Evolutionary conservation across 1,140 invertebrate genomes (phyloP), one percentile per base, ranked within the genome.

Genomic region (Paracyclopina nana): DNA sequence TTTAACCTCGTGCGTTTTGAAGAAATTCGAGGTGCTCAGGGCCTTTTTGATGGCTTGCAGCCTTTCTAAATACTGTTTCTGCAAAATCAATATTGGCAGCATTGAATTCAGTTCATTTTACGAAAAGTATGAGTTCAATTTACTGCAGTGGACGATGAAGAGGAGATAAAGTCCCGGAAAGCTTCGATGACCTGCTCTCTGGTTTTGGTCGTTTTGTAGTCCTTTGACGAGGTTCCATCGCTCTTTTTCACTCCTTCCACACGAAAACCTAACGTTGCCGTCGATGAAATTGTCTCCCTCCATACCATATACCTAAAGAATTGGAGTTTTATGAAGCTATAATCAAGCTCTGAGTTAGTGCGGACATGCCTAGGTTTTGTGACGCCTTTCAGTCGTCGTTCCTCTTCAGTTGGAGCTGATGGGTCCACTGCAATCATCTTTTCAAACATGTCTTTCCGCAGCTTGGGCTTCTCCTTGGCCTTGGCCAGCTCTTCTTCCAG

Each of bases 361-460:
- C 14, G 31, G 28, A 26, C 53, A 55, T 50, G 67, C 65, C 90
- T 70, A 0, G 86, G 85, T 65, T 94, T 95, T 1, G 86, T 94
- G 1, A 96, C 83, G 22, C 82, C 90, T 66, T 84, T 80, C 52
- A 82, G 66, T 49, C 75, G 68, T 55, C 85, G 78, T 65, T 95
- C 90, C 62, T 95, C 87, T 49, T 79, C 77, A 11, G 79, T 88
- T 6, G 90, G 90, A 4, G 88, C 90, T 54, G 70, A 70, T 18
- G 80, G 75, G 61, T 95, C 90, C 46, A 95, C 83, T 62, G 91
- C 83, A 52, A 91, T 79, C 90, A 97, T 96, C 69, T 97, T 95
- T 56, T 95, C 82, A 64, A 92, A 97, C 81, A 97, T 91, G 65
- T 97, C 91, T 68, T 82, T 84, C 68, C 82, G 72, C 55, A 92